phyloP scores from a whole-genome alignment of 2,113 vertebrate genomes.

The Vombatus ursinus region DNA sequence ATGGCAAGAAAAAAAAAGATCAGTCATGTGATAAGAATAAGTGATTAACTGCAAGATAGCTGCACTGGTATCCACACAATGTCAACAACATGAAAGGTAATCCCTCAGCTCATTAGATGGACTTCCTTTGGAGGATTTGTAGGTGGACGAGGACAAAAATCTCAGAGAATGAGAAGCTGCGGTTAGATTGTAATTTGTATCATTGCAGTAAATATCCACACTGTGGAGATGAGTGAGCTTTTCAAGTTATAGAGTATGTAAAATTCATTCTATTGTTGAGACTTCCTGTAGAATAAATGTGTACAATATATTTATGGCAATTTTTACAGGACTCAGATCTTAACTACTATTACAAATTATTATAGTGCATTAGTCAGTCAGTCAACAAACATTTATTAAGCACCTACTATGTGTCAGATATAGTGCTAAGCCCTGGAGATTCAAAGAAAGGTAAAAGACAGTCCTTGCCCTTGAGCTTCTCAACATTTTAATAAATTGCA shows the following conservation, averaged over 20 bases:
- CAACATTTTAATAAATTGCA: neutral
- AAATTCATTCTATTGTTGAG: neutral
- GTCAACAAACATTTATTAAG: neutral
- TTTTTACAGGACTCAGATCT: neutral
- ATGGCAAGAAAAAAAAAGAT: too few species aligned
- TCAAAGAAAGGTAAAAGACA: neutral
- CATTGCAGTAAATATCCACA: neutral
- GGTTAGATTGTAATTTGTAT: neutral
- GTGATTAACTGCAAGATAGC: too few species aligned
- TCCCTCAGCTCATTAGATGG: too few species aligned
- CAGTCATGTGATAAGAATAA: too few species aligned
- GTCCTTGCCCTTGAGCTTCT: neutral
- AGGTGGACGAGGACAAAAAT: neutral
- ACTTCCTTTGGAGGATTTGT: neutral
- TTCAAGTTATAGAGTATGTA: neutral
- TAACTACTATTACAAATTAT: neutral
- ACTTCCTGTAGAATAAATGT: neutral
- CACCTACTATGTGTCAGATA: neutral
- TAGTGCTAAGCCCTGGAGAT: neutral
- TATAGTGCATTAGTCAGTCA: neutral
- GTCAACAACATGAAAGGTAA: too few species aligned
- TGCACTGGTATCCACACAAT: too few species aligned
- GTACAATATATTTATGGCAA: neutral
- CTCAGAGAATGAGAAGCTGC: neutral
- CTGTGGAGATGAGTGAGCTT: neutral